Evolutionary conservation across 37 sponge, comb jelly and placozoan genomes (phyloP).

Genomic region (Halichondria panicea): DNA sequence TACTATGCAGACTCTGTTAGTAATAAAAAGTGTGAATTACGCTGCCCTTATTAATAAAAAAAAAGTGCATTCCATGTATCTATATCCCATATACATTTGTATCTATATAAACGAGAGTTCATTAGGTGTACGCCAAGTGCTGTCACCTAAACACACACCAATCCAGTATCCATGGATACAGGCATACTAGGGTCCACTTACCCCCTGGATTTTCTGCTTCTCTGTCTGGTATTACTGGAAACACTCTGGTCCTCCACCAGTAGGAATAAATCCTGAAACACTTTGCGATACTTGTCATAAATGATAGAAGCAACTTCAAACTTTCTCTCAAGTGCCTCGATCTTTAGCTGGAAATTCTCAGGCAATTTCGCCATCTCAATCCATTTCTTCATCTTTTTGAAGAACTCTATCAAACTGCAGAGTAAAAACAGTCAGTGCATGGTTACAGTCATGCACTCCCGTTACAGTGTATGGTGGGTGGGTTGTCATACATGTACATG

Average conservation of each 20-base stretch:
- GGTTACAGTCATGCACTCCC: too few species aligned
- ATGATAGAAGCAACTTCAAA: conserved; percentile 88
- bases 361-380: conserved; percentile 75
- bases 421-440: conserved; percentile 1
- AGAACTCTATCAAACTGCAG: conserved; percentile 84
- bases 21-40: too few species aligned
- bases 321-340: conserved; percentile 81
- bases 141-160: too few species aligned
- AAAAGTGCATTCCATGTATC: too few species aligned
- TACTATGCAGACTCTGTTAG: too few species aligned
- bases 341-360: conserved; percentile 52
- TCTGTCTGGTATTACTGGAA: background rate
- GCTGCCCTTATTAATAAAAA: too few species aligned
- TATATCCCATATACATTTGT: too few species aligned
- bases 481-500: too few species aligned
- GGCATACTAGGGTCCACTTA: conserved; percentile 1
- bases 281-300: conserved; percentile 76
- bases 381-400: conserved; percentile 89
- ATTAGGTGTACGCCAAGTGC: too few species aligned
- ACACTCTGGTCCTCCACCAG: conserved; percentile 39
- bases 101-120: too few species aligned
- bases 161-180: background rate
- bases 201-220: conserved; percentile 38
- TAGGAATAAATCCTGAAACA: conserved; percentile 68
- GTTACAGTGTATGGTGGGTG: too few species aligned